These are phyloP conservation scores for Salticus scenicus DNA, from an alignment of 2,888 invertebrate species.

Conservation along the genomic window DNA sequence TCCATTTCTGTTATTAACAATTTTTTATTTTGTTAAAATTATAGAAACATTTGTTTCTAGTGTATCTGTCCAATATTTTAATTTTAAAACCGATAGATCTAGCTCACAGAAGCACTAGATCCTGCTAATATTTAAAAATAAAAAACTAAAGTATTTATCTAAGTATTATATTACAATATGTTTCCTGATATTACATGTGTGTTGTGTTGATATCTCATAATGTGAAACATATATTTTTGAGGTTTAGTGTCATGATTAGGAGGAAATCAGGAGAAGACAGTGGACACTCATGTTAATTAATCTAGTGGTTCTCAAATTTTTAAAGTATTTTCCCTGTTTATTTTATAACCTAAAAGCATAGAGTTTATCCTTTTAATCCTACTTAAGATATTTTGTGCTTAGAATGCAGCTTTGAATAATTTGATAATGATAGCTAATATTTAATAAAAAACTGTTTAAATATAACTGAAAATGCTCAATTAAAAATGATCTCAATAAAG, in stretches of 20 bases:
- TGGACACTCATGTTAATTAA: conserved; percentile 22
- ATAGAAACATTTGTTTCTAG: neutral
- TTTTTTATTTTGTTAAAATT: neutral
- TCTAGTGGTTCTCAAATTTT: conserved; percentile 7
- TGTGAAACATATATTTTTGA: conserved; percentile 22
- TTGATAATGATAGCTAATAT: too few species aligned
- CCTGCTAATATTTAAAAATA: neutral
- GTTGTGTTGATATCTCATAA: conserved; percentile 7
- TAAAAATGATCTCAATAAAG: too few species aligned
- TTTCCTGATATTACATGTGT: neutral
- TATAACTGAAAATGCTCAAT: too few species aligned
- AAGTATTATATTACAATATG: neutral
- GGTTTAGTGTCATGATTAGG: neutral
- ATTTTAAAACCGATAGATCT: neutral
- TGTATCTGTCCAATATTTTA: neutral
- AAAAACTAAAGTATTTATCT: neutral
- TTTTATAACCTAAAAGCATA: neutral
- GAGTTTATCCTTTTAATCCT: neutral
- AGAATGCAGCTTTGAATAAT: too few species aligned
- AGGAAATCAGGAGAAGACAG: conserved; percentile 31
- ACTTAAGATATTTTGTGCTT: neutral
- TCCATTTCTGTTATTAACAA: neutral
- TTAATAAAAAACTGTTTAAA: too few species aligned
- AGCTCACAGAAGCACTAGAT: neutral
- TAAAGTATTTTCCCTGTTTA: neutral